Evolutionary conservation across 2,113 vertebrate genomes (phyloP).

Genomic region (Psilopogon haemacephalus): DNA sequence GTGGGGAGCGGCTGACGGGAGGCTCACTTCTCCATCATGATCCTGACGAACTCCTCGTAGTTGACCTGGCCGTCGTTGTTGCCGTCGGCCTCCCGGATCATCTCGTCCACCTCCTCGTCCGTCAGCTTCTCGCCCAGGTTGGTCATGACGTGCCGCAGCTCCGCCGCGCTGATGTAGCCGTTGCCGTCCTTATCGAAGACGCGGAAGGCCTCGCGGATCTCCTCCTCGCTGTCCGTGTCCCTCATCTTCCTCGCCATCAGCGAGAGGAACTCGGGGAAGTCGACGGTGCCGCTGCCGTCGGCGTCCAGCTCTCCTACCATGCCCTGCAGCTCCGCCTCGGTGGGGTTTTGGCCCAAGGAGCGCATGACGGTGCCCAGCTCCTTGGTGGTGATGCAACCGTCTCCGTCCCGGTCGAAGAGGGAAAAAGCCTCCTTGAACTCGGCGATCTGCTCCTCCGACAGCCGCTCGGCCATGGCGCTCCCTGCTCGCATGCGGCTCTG

Average conservation of each 20-base stretch:
- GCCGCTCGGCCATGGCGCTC: slow-evolving; percentile 28
- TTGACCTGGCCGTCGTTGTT: slow-evolving; percentile 51
- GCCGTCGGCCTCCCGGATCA: slow-evolving; percentile 60
- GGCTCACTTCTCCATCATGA: slow-evolving; percentile 63
- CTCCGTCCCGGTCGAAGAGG: slow-evolving; percentile 87
- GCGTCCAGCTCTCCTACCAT: slow-evolving; percentile 85
- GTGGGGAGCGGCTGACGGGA: fast-evolving
- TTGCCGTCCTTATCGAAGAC: slow-evolving; percentile 72
- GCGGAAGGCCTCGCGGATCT: slow-evolving; percentile 74
- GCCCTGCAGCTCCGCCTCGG: slow-evolving; percentile 83
- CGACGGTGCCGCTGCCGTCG: slow-evolving; percentile 78
- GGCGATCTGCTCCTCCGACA: slow-evolving; percentile 49
- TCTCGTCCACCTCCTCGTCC: slow-evolving; percentile 54
- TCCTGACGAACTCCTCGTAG: slow-evolving; percentile 61
- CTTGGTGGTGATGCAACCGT: slow-evolving; percentile 83
- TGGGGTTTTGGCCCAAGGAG: slow-evolving; percentile 87
- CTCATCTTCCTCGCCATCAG: slow-evolving; percentile 73
- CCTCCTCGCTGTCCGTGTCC: slow-evolving; percentile 72
- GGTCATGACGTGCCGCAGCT: slow-evolving; percentile 66
- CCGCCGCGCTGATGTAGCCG: slow-evolving; percentile 45
- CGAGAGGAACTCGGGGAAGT: slow-evolving; percentile 65
- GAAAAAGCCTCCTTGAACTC: slow-evolving; percentile 89
- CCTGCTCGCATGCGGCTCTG: background rate
- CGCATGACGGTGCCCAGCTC: slow-evolving; percentile 89
- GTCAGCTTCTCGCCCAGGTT: slow-evolving; percentile 64